Evolutionary conservation across 2,113 vertebrate genomes (phyloP), one percentile per base, ranked within the genome.

Genomic region (Chrysochloris asiatica): DNA sequence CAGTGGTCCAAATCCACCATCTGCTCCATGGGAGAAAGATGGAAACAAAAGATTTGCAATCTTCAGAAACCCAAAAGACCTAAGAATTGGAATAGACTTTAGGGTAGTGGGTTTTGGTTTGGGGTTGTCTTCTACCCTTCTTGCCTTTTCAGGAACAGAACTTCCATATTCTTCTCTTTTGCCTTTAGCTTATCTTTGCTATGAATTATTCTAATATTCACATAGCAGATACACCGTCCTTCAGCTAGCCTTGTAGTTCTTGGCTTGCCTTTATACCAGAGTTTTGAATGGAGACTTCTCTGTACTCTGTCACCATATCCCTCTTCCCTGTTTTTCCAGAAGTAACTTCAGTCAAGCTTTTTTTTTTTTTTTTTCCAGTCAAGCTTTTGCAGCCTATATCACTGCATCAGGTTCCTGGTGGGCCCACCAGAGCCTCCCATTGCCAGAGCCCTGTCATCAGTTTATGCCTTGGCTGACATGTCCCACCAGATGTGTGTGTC

Each of bases 211-310:
- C 13, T 59, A 6, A 11, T 17, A 2, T 30, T 21, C 36, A 36
- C 13, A 1, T 8, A 4, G 10, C 24, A 2, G 5, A 1, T 4
- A 19, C 2, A 26, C 12, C 0, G 11, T 48, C 19, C 43, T 65
- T n/a, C 24, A 7, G n/a, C 71, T 2, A 1, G 28, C 5, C 5
- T 59, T 33, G 45, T 26, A 8, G 69, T 10, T 8, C 63, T 24
- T 26, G 1, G 3, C 71, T 87, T 78, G 43, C 36, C 17, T n/a
- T n/a, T n/a, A n/a, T n/a, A n/a, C n/a, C n/a, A n/a, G n/a, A n/a
- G n/a, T n/a, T n/a, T n/a, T n/a, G n/a, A n/a, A n/a, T n/a, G 14
- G 36, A 69, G 19, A 11, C 17, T 13, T 61, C 10, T 4, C 0
- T 10, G 43, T 2, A 11, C 8, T 45, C 17, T 24, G 45, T 36